Base-by-base conservation (phyloP, 2,113 vertebrate genomes). In the Oncorhynchus tshawytscha region DNA sequence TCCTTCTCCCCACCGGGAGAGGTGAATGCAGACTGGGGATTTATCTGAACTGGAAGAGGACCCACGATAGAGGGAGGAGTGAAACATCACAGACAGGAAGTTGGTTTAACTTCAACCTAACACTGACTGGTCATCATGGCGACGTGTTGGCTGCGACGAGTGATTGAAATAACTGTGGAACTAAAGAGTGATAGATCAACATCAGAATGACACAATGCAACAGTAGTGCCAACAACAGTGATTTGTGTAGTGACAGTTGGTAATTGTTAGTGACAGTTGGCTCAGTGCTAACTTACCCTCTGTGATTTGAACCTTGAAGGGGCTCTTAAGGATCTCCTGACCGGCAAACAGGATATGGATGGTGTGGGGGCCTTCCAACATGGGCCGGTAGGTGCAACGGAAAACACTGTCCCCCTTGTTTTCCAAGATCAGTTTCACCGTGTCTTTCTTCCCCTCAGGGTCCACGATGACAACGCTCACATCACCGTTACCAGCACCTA, bases 371-470 rank as follows among this genome's bases (percentile, higher is more conserved):
- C 97, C 97, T 83, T 98, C 95, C n/a, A 93, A 82, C 72, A 94
- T 80, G 0, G 97, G 97, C 67, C 94, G 94, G 83, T 99, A 99
- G 0, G 97, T 99, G 90, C 97, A 99, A 64, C 97, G 97, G 93
- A 95, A 98, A 11, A 95, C 94, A 64, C 89, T 97, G 84, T 99
- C 96, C 0, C 97, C 97, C 59, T 96, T 97, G 84, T 98, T 96
- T 83, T 99, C 97, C 88, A 99, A 90, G 80, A 96, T 90, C 80
- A 97, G 95, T 84, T 98, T 96, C 83, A 99, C 97, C 0, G 96
- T 98, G 93, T 99, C 96, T 24, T 92, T 92, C 18, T 94, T 94
- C 62, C 96, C 96, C 87, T 96, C 95, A 1, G 97, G 96, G 85
- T 99, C 97, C 7, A 96, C 91, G 6, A 99, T 98, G 79, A 96